Evolutionary conservation across 64 coral and sea anemone species (phyloP), one percentile per base, ranked within the genome.

Genomic region (Orbicella faveolata): DNA sequence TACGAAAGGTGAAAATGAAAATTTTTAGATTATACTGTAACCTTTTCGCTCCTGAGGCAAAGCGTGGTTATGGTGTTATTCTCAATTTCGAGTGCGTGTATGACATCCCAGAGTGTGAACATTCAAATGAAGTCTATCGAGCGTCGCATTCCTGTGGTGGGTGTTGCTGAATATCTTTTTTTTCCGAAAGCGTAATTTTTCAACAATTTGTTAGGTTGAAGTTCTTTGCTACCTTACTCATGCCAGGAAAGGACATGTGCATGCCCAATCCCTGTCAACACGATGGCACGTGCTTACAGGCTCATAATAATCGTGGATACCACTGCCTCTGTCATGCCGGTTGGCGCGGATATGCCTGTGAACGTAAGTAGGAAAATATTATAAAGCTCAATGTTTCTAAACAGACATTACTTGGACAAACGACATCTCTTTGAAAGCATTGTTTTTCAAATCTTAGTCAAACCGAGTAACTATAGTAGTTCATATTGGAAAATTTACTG

Each of bases 301-400:
- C 94, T 52, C 90, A 93, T 7, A 95, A 87, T 26, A 80, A 55
- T 15, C 92, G 91, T 62, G 97, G 97, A 13, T 99, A 91, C 52
- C 97, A 99, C 80, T 99, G 97, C 35, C 88, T 99, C 35, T 99
- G 97, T 90, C 59, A 67, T 14, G 18, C 84, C 33, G 97, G 97
- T 26, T 95, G 94, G 91, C 97, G 78, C 3, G 97, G 97, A 18
- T 95, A 95, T 83, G 65, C 80, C 30, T 99, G 97, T 75, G 87
- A 99, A 90, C 89, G 97, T 99, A 99, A 75, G 94, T 74, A 54
- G 85, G 16, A 41, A 18, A 17, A 68, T 41, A 26, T 34, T 23
- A 52, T 36, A 75, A 21, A 1, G 6, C 75, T 65, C 3, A 39
- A 6, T 77, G 15, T 26, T 44, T 52, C 14, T 6, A 34, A 63